Conservation (phyloP, 37 sponge, comb jelly and placozoan species). For the Aplysina aerophoba region DNA sequence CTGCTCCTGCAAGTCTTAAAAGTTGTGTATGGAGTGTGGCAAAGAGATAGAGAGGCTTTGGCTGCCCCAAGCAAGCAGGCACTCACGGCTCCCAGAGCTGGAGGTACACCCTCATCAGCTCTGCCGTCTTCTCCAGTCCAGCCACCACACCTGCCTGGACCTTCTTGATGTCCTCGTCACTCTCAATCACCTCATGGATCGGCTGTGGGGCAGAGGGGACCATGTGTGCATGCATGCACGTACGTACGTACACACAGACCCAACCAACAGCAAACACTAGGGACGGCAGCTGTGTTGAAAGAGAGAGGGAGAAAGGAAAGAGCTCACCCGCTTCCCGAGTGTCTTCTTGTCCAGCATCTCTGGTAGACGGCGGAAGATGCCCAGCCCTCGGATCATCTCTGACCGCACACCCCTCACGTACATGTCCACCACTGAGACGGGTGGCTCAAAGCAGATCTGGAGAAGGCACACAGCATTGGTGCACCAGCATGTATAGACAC, state of each 20-base stretch:
- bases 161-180: conserved; percentile 95
- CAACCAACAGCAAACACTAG: too few relatives aligned
- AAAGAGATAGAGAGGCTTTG: neutral
- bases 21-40: neutral
- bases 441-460: conserved; percentile 86
- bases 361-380: conserved; percentile 79
- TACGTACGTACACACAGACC: too few relatives aligned
- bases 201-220: conserved; percentile 47
- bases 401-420: conserved; percentile 68
- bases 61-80: neutral
- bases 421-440: conserved; percentile 66
- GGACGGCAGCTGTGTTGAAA: too few relatives aligned
- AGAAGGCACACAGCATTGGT: neutral
- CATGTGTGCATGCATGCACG: neutral
- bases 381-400: conserved; percentile 65
- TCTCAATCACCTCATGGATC: conserved; percentile 73
- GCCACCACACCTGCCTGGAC: conserved; percentile 57
- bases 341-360: conserved; percentile 77
- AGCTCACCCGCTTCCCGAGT: conserved; percentile 33
- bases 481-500: neutral
- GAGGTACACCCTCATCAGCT: conserved; percentile 60
- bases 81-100: conserved; percentile 75
- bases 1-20: neutral
- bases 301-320: too few relatives aligned
- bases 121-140: conserved; percentile 73